Conservation (phyloP, 2,797 vertebrate species). For the Cirrhinus mrigala region DNA sequence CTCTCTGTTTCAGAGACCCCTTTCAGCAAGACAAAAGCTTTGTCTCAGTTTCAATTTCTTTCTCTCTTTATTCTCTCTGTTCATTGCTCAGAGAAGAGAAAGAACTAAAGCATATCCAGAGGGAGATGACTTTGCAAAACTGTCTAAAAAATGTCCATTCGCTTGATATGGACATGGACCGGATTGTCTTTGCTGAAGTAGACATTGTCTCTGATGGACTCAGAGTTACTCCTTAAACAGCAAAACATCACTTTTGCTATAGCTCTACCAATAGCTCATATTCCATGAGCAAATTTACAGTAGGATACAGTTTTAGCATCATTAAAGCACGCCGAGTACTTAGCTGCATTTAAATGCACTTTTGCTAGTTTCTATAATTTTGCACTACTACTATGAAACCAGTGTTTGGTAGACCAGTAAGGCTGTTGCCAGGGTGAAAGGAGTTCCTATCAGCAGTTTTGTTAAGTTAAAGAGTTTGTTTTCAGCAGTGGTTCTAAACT, state of each 20-base stretch:
- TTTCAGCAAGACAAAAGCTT: neutral
- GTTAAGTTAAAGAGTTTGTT: neutral
- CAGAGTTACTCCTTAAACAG: neutral
- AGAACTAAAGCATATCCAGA: neutral
- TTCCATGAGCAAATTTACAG: neutral
- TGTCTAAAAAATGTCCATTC: conserved; percentile 16
- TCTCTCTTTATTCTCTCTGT: conserved; percentile 7
- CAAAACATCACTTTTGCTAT: neutral
- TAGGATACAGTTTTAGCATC: neutral
- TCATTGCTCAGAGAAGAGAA: conserved; percentile 5
- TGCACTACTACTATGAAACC: too few relatives aligned
- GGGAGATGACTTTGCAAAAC: conserved; percentile 28
- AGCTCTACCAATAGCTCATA: neutral
- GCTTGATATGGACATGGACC: neutral
- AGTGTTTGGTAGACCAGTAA: too few relatives aligned
- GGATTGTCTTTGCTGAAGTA: conserved; percentile 3
- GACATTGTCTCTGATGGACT: neutral
- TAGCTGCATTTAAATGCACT: neutral
- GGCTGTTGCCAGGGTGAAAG: too few relatives aligned
- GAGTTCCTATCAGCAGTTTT: too few relatives aligned
- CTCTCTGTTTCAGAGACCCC: neutral
- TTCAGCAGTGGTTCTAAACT: neutral
- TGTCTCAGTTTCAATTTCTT: neutral
- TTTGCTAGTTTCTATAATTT: neutral
- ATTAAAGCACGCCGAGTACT: neutral